These are phyloP conservation scores for Prunella fulvescens DNA, from an alignment of 2,113 vertebrate genomes.

Conservation along the genomic window DNA sequence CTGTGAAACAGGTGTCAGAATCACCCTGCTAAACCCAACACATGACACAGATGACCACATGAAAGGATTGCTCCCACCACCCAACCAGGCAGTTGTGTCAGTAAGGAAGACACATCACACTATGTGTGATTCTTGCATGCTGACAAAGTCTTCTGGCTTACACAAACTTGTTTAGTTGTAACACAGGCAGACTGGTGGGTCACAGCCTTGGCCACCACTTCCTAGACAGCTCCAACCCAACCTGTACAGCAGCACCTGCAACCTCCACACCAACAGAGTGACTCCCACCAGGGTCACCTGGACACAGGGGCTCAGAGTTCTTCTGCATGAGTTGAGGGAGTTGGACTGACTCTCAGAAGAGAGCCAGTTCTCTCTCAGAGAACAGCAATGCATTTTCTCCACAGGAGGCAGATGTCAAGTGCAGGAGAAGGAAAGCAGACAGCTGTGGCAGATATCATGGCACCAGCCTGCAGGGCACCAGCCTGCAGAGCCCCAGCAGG, in stretches of 20 bases:
- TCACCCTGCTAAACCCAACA: neutral
- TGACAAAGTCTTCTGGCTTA: neutral
- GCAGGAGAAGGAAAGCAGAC: neutral
- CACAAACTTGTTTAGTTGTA: neutral
- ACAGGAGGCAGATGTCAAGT: neutral
- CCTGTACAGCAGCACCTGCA: neutral
- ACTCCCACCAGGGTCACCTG: neutral
- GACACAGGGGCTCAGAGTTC: neutral
- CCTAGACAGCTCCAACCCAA: neutral
- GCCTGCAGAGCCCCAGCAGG: neutral
- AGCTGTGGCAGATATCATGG: rapidly evolving
- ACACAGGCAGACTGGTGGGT: neutral
- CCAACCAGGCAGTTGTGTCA: neutral
- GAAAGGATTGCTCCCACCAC: neutral
- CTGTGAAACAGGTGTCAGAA: neutral
- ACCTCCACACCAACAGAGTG: rapidly evolving
- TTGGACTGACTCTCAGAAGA: neutral
- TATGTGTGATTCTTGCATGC: neutral
- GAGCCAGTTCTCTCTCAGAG: neutral
- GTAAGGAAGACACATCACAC: neutral
- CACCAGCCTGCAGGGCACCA: neutral
- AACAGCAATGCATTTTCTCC: neutral
- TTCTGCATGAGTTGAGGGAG: neutral
- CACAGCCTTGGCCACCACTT: neutral
- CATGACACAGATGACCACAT: neutral